Evolutionary conservation across 2,113 vertebrate species (phyloP), one percentile per base, ranked within the genome.

Genomic region (Dicentrarchus labrax): DNA sequence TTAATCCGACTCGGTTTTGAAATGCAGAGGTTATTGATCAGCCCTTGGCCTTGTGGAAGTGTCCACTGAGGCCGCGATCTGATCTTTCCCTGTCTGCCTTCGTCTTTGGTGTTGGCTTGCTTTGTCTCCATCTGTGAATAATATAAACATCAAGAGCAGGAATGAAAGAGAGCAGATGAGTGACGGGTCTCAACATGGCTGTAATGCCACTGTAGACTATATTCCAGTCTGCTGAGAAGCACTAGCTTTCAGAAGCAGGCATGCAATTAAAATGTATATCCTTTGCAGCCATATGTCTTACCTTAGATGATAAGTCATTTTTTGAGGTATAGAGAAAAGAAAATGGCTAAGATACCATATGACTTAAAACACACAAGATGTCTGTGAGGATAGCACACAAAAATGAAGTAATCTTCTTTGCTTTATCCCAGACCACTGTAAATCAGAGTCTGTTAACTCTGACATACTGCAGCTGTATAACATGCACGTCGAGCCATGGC

Each of bases 21-120:
- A 84, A 86, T 75, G 88, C 60, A 43, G 66, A 82, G 76, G 57
- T 73, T 89, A 92, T 92, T 81, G 91, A 92, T 92, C 89, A 84
- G 83, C 80, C 71, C 65, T 71, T 4, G 50, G 82, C 85, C 86
- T 82, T 67, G 80, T 66, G 82, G 87, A 90, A 73, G 78, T 72
- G 86, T 92, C 89, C 90, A 50, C 74, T 15, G 83, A 89, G 85
- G 72, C 76, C 16, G 50, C 2, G 17, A 61, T 85, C 78, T 73
- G 76, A 83, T 68, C 78, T 24, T 43, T 12, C 38, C 22, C 43
- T 17, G 19, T 70, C 76, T 43, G 53, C 76, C 54, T 41, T 56
- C 66, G 3, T 71, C 82, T 85, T 73, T 83, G 59, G 68, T 64
- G 69, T 66, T 38, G 3, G 0, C 83, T 82, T 38, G 2, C 60